phyloP scores from a whole-genome alignment of 64 coral and sea anemone species.

The Actinia tenebrosa region DNA sequence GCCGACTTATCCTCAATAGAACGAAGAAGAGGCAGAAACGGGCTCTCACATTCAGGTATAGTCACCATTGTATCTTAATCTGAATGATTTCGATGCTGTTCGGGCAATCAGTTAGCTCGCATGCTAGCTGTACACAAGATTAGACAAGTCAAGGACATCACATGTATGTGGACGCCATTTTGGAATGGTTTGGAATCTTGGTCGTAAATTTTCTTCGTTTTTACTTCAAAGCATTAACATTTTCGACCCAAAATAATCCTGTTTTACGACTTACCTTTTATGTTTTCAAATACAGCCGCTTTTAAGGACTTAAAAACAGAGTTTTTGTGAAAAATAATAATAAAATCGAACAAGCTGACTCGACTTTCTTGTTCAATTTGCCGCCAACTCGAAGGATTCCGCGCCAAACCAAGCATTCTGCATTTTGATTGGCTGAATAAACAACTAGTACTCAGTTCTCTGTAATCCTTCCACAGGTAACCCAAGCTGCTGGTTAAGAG shows the following conservation, averaged over 20 bases:
- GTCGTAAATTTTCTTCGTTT: background rate
- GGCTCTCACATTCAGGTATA: conserved; percentile 42
- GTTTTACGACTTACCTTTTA: background rate
- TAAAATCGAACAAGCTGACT: background rate
- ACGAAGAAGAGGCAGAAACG: conserved; percentile 47
- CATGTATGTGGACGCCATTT: background rate
- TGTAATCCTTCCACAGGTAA: background rate
- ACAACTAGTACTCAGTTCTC: background rate
- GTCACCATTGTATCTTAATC: conserved; percentile 44
- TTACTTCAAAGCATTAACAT: background rate
- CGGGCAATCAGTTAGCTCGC: background rate
- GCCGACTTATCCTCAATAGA: conserved; percentile 42
- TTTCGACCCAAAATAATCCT: background rate
- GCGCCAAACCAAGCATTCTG: conserved; percentile 25
- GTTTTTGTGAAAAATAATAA: background rate
- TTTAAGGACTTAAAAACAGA: background rate
- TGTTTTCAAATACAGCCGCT: background rate
- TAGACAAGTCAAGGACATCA: background rate
- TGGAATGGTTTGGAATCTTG: background rate
- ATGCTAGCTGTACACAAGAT: conserved; percentile 15
- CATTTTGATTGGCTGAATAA: conserved; percentile 22
- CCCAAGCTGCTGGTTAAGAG: background rate
- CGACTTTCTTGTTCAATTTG: conserved; percentile 9
- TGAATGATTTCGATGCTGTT: background rate
- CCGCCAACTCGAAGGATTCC: background rate